phyloP scores from a whole-genome alignment of 2,888 invertebrate species.

The Carpatolechia fugitivella region DNA sequence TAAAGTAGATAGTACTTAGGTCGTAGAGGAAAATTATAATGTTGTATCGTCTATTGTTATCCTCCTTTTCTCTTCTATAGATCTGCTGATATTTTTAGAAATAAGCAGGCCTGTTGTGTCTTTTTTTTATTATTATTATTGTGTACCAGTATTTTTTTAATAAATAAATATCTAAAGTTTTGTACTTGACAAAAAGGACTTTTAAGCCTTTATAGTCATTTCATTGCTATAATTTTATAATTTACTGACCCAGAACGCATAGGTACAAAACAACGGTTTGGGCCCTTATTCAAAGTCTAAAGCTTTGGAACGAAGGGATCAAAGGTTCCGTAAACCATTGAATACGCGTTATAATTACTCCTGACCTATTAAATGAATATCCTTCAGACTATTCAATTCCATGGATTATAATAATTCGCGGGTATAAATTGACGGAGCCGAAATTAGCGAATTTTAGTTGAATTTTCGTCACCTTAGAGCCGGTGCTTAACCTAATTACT shows the following conservation, averaged over 20 bases:
- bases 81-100: too few relatives aligned
- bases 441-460: conserved; percentile 6
- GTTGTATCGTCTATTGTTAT: too few relatives aligned
- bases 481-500: conserved; percentile 12
- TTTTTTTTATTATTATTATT: too few relatives aligned
- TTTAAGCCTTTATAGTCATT: too few relatives aligned
- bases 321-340: not conserved
- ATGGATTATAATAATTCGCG: conserved; percentile 1
- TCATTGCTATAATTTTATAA: too few relatives aligned
- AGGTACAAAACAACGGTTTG: not conserved
- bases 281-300: not conserved
- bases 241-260: not conserved
- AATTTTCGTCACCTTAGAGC: conserved; percentile 6
- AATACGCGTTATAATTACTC: not conserved
- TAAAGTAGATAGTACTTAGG: too few relatives aligned
- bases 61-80: too few relatives aligned
- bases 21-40: too few relatives aligned
- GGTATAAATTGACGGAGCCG: not conserved
- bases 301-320: not conserved
- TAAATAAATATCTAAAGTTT: too few relatives aligned
- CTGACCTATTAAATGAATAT: not conserved
- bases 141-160: too few relatives aligned
- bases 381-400: not conserved
- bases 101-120: too few relatives aligned
- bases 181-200: too few relatives aligned